phyloP scores from a whole-genome alignment of 2,113 vertebrate species.

The Plestiodon gilberti region DNA sequence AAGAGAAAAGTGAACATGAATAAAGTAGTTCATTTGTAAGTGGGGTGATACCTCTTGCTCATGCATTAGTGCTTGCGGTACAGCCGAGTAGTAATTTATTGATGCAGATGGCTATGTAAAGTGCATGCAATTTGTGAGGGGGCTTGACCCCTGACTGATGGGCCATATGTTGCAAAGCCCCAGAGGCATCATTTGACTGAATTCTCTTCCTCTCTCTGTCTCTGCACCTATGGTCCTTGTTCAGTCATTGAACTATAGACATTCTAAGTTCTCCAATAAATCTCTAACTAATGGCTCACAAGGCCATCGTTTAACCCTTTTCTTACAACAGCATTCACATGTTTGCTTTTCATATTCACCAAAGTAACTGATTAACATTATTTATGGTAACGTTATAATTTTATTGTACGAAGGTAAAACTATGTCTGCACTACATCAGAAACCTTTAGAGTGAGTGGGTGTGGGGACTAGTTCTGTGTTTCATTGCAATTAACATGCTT shows the following conservation, averaged over 20 bases:
- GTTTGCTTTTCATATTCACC: constrained; percentile 63
- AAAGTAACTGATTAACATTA: constrained; percentile 70
- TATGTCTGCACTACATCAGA: constrained; percentile 47
- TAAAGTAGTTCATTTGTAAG: constrained; percentile 68
- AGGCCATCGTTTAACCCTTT: constrained; percentile 87
- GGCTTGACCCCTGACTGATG: constrained; percentile 90
- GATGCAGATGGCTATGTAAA: constrained; percentile 86
- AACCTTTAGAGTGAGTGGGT: background rate
- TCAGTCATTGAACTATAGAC: constrained; percentile 82
- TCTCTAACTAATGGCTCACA: constrained; percentile 82
- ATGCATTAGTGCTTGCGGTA: constrained; percentile 72
- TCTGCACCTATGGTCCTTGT: constrained; percentile 77
- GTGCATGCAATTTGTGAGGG: constrained; percentile 89
- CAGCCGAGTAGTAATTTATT: constrained; percentile 80
- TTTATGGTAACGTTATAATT: constrained; percentile 38
- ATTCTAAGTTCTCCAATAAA: constrained; percentile 83
- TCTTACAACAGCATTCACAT: constrained; percentile 58
- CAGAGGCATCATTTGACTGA: constrained; percentile 79
- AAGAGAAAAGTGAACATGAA: constrained; percentile 50
- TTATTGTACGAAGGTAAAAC: constrained; percentile 38
- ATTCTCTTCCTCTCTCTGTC: constrained; percentile 78
- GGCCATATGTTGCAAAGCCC: constrained; percentile 85
- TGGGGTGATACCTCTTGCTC: constrained; percentile 64
- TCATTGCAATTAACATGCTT: constrained; percentile 11
- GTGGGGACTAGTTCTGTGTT: background rate